Evolutionary conservation across 2,888 invertebrate species (phyloP), one percentile per base, ranked within the genome.

Genomic region (Merodon equestris): DNA sequence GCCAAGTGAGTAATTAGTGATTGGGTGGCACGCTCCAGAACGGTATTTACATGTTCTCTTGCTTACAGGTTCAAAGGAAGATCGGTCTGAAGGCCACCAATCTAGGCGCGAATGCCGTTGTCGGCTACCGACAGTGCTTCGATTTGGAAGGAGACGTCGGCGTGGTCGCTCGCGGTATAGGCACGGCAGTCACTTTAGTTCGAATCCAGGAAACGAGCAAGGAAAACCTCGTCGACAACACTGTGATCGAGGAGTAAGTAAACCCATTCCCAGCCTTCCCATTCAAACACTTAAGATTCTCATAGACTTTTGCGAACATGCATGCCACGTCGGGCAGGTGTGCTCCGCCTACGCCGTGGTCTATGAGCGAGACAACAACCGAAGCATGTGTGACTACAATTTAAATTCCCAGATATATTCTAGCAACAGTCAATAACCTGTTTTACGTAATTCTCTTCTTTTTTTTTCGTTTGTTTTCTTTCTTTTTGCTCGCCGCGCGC

Each of bases 141-240:
- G 98, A 99, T 89, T 89, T 99, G 83, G 98, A 99, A 89, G 98
- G 98, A 0, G 98, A 98, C 88, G 97, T 97, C 1, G 98, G 98
- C 0, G 96, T 98, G 58, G 98, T 98, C 1, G 98, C 97, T 0
- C 91, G 99, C 82, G 98, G 97, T 10, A 96, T 97, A 68, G 98
- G 98, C 83, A 96, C 96, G 0, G 95, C 95, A 0, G 95, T 96
- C 0, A 94, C 93, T 0, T 89, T 97, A 9, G 90, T 93, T 1
- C 93, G 92, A 86, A 85, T 91, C 5, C 89, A 90, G 58, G 92
- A 92, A 83, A 86, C 88, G 15, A 87, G 87, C 56, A 82, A 82
- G 15, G 86, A 88, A 73, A 84, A 84, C 18, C 85, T 86, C 14
- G 82, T 87, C 1, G 91, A 91, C 67, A 89, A 87, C 77, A 86